Evolutionary conservation across 1,140 invertebrate species (phyloP), one percentile per base, ranked within the genome.

Genomic region (Drosophila pseudoobscura): DNA sequence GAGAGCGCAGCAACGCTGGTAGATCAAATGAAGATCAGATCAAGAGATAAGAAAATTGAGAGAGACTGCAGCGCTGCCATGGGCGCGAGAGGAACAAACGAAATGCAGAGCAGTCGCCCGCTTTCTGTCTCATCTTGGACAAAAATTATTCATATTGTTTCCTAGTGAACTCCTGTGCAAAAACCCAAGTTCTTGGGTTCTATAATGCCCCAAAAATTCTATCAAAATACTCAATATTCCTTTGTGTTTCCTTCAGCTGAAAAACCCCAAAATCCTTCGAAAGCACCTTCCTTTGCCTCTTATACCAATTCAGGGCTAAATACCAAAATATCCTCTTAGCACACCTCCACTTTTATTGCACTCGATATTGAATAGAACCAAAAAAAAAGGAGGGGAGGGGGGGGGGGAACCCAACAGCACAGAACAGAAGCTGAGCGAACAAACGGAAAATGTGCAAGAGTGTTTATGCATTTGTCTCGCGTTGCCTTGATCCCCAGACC

Each of bases 401-500:
- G 17, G 17, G 6, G 7, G 9, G 35, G 13, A 9, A 53, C 29
- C 17, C 69, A 61, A 26, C 24, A 3, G 24, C 60, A 17, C 44
- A 57, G 24, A 46, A 53, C 39, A 54, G 3, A 41, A 11, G 46
- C 47, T 49, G 41, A 47, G 7, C 41, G 68, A 35, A 64, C 60
- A 78, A 75, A 80, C 11, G 11, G 35, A 72, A 57, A 60, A 52
- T 45, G 60, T 9, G 62, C 65, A 56, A 58, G 85, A 72, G 71
- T 72, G 71, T 88, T 85, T 88, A 80, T 87, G 83, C 78, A 87
- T 88, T 87, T 87, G 83, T 83, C 71, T 88, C 68, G 78, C 78
- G 78, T 63, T 76, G 83, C 83, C 84, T 74, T 88, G 83, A 88
- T 88, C 83, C 83, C 83, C 71, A 82, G 83, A 88, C 79, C 83